These are phyloP conservation scores for Mystacides longicornis DNA, from an alignment of 2,888 invertebrate genomes.

Conservation along the genomic window DNA sequence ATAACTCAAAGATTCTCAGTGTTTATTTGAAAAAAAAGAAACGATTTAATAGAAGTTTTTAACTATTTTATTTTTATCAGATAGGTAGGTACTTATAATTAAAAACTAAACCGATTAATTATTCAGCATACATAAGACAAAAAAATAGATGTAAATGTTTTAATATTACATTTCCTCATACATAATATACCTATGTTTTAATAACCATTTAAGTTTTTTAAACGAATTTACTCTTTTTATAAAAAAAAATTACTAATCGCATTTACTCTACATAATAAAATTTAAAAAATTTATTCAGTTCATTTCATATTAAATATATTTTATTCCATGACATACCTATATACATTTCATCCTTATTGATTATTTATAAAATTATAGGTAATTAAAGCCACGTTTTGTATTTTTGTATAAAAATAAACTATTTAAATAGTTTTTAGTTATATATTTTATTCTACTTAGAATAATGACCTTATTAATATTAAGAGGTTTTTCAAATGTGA, in stretches of 20 bases:
- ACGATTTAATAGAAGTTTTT: no score
- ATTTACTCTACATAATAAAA: neutral
- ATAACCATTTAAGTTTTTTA: neutral
- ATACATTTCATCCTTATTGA: neutral
- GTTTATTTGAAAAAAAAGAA: no score
- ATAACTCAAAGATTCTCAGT: no score
- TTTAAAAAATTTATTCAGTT: neutral
- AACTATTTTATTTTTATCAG: no score
- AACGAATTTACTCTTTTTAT: no score
- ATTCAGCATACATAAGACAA: neutral
- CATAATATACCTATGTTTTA: neutral
- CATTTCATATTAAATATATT: neutral
- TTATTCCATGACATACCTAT: neutral
- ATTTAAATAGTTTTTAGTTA: neutral
- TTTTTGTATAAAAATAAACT: neutral
- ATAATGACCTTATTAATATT: neutral
- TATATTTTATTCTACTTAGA: neutral
- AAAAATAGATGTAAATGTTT: neutral
- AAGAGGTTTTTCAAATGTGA: neutral
- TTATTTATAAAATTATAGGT: neutral
- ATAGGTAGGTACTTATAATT: no score
- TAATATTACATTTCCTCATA: neutral
- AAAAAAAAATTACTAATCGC: no score
- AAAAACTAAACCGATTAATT: no score
- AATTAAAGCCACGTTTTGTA: neutral